Evolutionary conservation across 2,113 vertebrate species (phyloP).

Genomic region (Psephotus haematonotus): DNA sequence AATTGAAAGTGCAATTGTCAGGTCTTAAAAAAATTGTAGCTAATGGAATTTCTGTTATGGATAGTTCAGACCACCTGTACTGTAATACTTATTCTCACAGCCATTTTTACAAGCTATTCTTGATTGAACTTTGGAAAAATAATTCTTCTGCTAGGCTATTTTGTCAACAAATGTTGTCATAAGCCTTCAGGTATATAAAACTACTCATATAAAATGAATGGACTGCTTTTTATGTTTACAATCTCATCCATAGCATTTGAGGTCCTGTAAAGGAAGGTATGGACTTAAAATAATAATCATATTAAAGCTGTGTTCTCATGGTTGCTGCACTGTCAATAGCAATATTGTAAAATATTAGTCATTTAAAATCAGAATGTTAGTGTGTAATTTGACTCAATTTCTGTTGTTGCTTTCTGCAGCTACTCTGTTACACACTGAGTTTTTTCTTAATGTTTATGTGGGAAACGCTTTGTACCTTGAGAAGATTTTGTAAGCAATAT

Average conservation of each 20-base stretch:
- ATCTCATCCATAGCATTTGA: slow-evolving; percentile 22
- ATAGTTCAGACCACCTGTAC: not conserved
- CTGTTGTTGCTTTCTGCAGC: slow-evolving; percentile 12
- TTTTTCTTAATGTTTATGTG: not conserved
- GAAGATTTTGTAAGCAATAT: not conserved
- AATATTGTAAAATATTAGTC: slow-evolving; percentile 23
- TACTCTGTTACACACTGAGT: not conserved
- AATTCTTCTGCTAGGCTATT: slow-evolving; percentile 34
- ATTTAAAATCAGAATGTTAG: slow-evolving; percentile 30
- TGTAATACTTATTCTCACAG: not conserved
- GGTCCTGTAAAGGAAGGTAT: slow-evolving; percentile 41
- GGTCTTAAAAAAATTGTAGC: not conserved
- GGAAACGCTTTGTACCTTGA: not conserved
- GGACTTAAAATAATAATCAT: slow-evolving; percentile 48
- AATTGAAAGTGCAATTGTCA: not conserved
- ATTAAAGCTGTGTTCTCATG: slow-evolving; percentile 5
- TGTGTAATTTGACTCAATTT: slow-evolving; percentile 6
- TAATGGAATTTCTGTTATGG: not conserved
- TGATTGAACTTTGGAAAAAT: slow-evolving; percentile 54
- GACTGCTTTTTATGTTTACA: slow-evolving; percentile 68
- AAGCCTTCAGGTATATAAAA: slow-evolving; percentile 65
- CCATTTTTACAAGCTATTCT: slow-evolving; percentile 13
- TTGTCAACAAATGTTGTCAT: slow-evolving; percentile 63
- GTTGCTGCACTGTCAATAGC: slow-evolving; percentile 48
- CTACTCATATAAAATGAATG: slow-evolving; percentile 73